phyloP scores from a whole-genome alignment of 2,797 vertebrate species.

The Phalloptychus januarius region DNA sequence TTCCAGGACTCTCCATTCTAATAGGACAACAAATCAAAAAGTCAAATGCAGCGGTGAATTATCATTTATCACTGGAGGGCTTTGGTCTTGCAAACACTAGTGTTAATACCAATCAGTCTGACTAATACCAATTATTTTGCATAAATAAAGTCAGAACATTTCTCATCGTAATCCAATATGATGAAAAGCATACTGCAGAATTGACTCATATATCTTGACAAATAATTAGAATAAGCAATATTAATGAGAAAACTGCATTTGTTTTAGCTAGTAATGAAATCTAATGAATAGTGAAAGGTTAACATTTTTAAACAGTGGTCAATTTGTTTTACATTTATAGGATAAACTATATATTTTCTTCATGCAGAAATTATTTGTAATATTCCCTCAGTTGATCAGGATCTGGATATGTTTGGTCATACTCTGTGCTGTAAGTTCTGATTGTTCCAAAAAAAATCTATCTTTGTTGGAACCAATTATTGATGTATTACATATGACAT shows the following conservation, averaged over 20 bases:
- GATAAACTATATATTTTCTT: neutral
- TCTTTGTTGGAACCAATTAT: neutral
- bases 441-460: neutral
- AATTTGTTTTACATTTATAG: neutral
- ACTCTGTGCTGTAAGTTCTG: neutral
- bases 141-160: neutral
- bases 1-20: constrained; percentile 85
- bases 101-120: too few relatives aligned
- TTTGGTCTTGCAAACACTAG: neutral
- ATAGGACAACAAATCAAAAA: neutral
- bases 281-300: neutral
- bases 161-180: neutral
- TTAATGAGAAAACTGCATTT: neutral
- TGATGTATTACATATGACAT: neutral
- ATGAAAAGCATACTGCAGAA: neutral
- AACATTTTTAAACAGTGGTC: neutral
- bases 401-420: neutral
- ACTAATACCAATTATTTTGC: neutral
- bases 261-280: too few relatives aligned
- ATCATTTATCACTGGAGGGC: neutral
- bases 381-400: neutral
- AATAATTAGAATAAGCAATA: neutral
- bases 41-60: neutral
- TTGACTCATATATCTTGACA: neutral
- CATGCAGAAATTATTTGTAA: neutral